phyloP scores from a whole-genome alignment of 1,140 invertebrate species.

The Eriocheir sinensis region DNA sequence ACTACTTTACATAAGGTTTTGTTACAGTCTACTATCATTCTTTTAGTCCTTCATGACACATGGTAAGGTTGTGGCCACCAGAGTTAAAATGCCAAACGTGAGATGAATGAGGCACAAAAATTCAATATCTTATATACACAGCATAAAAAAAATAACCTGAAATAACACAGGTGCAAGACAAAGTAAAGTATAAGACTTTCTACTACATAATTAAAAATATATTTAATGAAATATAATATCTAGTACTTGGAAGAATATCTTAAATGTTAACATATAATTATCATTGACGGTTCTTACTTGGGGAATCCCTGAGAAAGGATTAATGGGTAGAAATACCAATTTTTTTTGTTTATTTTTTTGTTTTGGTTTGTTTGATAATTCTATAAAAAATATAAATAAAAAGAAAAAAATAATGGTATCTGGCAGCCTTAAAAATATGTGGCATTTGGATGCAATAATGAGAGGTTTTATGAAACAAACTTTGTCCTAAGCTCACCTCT shows the following conservation, averaged over 20 bases:
- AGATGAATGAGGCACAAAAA: constrained; percentile 28
- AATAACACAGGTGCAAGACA: not conserved
- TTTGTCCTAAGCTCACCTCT: not conserved
- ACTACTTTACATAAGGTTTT: constrained; percentile 38
- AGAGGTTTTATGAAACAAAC: not conserved
- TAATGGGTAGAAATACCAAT: constrained; percentile 36
- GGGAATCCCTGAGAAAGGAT: constrained; percentile 56
- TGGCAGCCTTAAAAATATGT: not conserved
- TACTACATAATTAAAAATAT: constrained; percentile 8
- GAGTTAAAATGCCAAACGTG: not conserved
- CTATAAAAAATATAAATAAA: not conserved
- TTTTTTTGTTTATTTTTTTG: not conserved
- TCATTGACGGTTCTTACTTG: constrained; percentile 34
- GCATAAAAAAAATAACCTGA: not conserved
- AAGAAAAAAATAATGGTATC: not conserved
- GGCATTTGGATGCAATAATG: constrained; percentile 9
- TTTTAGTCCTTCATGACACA: not conserved
- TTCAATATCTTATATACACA: not conserved
- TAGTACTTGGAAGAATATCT: not conserved
- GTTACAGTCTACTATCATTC: not conserved
- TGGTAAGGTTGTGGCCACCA: constrained; percentile 29
- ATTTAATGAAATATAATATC: constrained; percentile 19
- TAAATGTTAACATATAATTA: constrained; percentile 2
- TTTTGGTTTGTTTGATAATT: not conserved
- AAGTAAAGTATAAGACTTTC: not conserved